Conservation (phyloP, 2,113 vertebrate species). For the Brachypteracias leptosomus region DNA sequence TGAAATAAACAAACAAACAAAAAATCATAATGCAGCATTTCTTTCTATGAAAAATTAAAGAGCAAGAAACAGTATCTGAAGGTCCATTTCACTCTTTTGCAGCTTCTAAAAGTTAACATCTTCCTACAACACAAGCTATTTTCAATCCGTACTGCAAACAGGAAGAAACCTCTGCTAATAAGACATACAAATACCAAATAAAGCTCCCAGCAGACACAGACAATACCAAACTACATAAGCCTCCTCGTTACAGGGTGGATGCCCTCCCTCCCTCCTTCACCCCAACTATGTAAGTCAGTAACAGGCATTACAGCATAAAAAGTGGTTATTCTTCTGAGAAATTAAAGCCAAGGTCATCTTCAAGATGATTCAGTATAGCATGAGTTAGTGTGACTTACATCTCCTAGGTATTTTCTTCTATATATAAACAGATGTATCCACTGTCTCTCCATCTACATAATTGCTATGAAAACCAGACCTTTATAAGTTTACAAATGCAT, state of each 20-base stretch:
- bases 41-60: background rate
- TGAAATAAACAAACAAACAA: slow-evolving; percentile 64
- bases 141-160: background rate
- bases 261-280: background rate
- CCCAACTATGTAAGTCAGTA: background rate
- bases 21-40: background rate
- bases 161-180: background rate
- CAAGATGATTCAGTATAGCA: background rate
- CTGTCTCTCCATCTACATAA: background rate
- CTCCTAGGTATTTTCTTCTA: background rate
- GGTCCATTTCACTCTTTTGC: background rate
- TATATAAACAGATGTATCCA: background rate
- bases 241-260: background rate
- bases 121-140: background rate
- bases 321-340: background rate
- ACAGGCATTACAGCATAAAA: background rate
- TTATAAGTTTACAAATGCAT: background rate
- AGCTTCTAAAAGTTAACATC: background rate
- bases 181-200: background rate
- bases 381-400: background rate
- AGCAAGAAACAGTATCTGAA: background rate
- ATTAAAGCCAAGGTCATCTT: background rate
- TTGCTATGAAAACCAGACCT: background rate
- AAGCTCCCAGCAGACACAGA: background rate
- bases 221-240: background rate